Evolutionary conservation across 2,888 invertebrate genomes (phyloP).

Genomic region (Cremastinae sp.): DNA sequence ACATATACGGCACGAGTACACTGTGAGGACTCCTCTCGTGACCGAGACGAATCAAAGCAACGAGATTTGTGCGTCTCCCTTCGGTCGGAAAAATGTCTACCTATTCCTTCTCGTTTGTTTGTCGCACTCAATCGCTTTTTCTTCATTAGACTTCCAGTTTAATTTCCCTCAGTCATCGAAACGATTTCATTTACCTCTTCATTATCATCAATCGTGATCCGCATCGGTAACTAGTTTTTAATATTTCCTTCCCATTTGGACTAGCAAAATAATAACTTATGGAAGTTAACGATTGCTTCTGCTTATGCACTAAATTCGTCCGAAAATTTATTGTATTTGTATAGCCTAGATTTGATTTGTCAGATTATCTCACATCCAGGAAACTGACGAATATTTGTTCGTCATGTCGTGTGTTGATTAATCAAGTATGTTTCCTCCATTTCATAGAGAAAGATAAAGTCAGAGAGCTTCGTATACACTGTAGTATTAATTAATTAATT

Average conservation of each 20-base stretch:
- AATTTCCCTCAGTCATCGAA: constrained; percentile 8
- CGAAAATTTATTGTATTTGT: not conserved
- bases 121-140: not conserved
- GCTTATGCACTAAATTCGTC: not conserved
- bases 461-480: not conserved
- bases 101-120: not conserved
- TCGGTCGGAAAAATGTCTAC: constrained; percentile 6
- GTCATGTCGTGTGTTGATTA: constrained; percentile 22
- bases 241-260: too few species aligned
- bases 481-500: constrained; percentile 49
- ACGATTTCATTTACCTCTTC: constrained; percentile 1
- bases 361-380: not conserved
- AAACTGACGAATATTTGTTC: constrained; percentile 16
- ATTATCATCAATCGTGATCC: constrained; percentile 5
- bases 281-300: too few species aligned
- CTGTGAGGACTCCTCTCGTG: constrained; percentile 26
- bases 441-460: constrained; percentile 4
- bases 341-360: not conserved
- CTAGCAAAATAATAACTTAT: too few species aligned
- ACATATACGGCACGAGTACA: constrained; percentile 15
- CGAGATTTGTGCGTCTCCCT: constrained; percentile 26
- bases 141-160: not conserved
- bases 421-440: constrained; percentile 2
- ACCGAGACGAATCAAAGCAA: constrained; percentile 20
- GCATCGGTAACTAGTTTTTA: too few species aligned